Conservation (phyloP, 1,140 invertebrate genomes). For the Calosoma granatense region DNA sequence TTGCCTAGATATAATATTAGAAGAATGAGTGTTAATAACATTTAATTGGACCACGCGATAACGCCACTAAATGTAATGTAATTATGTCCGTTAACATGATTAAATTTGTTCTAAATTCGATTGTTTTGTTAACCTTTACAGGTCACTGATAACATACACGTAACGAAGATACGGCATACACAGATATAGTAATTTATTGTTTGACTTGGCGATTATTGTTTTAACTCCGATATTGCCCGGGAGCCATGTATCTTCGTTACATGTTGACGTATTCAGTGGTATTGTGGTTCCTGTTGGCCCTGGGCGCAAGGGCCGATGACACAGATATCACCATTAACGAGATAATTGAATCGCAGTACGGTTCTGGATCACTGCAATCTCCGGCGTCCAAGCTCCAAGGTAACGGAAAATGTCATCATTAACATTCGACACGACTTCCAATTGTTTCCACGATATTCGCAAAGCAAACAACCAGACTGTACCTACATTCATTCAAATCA, state of each 20-base stretch:
- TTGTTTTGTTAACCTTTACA: too few relatives aligned
- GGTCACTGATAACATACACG: too few relatives aligned
- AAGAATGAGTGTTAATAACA: neutral
- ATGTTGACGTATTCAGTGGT: neutral
- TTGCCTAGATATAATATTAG: too few relatives aligned
- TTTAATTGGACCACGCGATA: neutral
- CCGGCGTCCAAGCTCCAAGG: conserved; percentile 1
- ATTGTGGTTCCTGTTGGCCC: neutral
- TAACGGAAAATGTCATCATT: conserved; percentile 7
- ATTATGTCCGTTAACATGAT: too few relatives aligned
- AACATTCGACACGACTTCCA: neutral
- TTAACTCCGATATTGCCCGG: neutral
- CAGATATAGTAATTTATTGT: too few relatives aligned
- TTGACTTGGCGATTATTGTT: too few relatives aligned
- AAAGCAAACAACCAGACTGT: neutral
- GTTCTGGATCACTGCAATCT: neutral
- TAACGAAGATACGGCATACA: too few relatives aligned
- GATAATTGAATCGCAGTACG: conserved; percentile 3
- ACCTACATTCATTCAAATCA: neutral
- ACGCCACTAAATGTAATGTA: too few relatives aligned
- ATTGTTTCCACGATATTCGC: neutral
- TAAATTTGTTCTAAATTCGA: too few relatives aligned
- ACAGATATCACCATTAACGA: conserved; percentile 1
- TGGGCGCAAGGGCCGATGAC: neutral
- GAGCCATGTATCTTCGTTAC: neutral